Evolutionary conservation across 2,888 invertebrate genomes (phyloP), one percentile per base, ranked within the genome.

Genomic region (Ceraclea dissimilis): DNA sequence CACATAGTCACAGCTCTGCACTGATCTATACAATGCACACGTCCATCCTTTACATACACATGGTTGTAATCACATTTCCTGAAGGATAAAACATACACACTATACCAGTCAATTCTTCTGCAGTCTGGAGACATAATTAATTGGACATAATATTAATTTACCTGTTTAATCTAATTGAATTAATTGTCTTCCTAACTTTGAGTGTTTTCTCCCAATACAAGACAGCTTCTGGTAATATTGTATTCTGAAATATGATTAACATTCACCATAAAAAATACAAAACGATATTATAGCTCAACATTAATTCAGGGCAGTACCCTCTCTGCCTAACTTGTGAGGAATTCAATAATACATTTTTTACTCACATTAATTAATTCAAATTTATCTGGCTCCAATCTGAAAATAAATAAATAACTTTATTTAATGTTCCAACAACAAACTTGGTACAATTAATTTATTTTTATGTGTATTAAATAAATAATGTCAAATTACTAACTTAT

Each of bases 161-260:
- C 94, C 94, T 86, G 71, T 91, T 93, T 51, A 97, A 78, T 65
- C 88, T 83, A 63, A 96, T 94, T 1, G 90, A 88, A 56, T 84
- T 87, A 62, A 85, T 86, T 2, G 93, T 91, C 71, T 89, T 86
- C 52, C 93, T 81, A 1, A 96, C 94, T 80, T 87, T 88, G 56
- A 97, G 76, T 0, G 95, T 93, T 68, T 86, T 82, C 70, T 95
- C 90, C 96, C 96, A 96, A 75, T 93, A 97, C 63, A 85, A 84
- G 1, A 95, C 91, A 46, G 96, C 96, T 69, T 91, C 85, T 1
- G 94, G 93, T 63, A 96, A 72, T 61, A 95, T 89, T 51, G 91
- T 91, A 67, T 91, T 87, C 90, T 91, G 78, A 47, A 78, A 79
- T 60, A 58, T 13, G n/a, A 44, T 13, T 8, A 39, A 39, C 13